Base-by-base conservation (phyloP, 2,888 invertebrate genomes). In the Sisyra nigra region DNA sequence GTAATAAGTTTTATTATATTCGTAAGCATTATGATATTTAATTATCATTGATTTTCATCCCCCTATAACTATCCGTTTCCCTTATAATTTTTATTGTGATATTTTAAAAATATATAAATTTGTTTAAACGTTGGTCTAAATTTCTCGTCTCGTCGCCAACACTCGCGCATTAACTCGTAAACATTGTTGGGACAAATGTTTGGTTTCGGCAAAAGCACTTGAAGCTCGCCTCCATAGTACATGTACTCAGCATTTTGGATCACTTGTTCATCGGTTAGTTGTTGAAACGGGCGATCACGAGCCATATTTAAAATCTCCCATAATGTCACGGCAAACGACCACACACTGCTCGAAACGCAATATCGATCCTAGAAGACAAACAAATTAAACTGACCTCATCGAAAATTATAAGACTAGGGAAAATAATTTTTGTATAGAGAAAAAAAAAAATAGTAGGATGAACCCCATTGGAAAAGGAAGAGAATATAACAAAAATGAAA, bases 111-210 rank as follows among this genome's bases (percentile, higher is more conserved):
- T 51, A 72, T 65, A 58, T 78, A 74, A 53, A 87, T 76, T 52
- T 82, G 69, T 55, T 72, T 72, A 57, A 76, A 75, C 13, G 69
- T 70, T 34, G 75, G 75, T 50, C 76, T 60, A 41, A 66, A 60
- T 31, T 62, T 59, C 51, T 74, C 73, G 55, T 74, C 73, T 51
- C 73, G 60, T 52, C 66, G 68, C 75, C 75, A 76, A 55, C 76
- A 84, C 53, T 74, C 73, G 55, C 74, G 71, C 80, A 84, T 78
- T 49, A 84, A 65, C 49, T 76, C 73, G 63, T 85, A 84, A 39
- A 86, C 74, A 52, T 80, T 76, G 13, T 74, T 68, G 10, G 84
- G 80, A 60, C 85, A 86, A 47, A 81, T 74, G 41, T 73, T 71
- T 34, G 86, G 86, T 53, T 79, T 74, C 51, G 81, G 81, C 45